Conservation (phyloP, 2,797 vertebrate genomes). For the Sebastes melanostomus region DNA sequence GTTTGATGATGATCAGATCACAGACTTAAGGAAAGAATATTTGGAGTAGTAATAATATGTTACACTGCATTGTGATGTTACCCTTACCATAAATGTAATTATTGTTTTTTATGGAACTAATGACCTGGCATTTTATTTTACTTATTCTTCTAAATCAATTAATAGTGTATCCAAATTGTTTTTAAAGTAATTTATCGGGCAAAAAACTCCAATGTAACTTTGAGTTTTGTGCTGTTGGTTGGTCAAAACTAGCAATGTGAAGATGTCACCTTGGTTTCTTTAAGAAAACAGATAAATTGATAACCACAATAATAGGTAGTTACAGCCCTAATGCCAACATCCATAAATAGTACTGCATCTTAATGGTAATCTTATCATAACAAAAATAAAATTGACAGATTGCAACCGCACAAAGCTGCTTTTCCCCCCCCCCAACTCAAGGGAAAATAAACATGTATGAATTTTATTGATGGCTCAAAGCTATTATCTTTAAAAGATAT, state of each 20-base stretch:
- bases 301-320: too few species aligned
- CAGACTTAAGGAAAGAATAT: not conserved
- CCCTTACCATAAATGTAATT: not conserved
- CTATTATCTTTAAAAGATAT: constrained; percentile 38
- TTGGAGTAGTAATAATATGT: not conserved
- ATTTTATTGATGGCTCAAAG: constrained; percentile 48
- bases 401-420: not conserved
- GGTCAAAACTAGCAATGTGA: not conserved
- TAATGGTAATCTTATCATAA: not conserved
- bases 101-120: not conserved
- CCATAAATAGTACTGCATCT: not conserved
- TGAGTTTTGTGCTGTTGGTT: not conserved
- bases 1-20: not conserved
- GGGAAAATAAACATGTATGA: constrained; percentile 35
- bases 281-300: accelerated
- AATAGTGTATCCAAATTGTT: not conserved
- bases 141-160: not conserved
- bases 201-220: too few species aligned
- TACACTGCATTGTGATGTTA: not conserved
- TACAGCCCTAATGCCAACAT: not conserved
- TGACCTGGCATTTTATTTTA: not conserved
- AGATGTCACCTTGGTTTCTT: not conserved
- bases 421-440: not conserved
- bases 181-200: not conserved
- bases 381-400: not conserved